Conservation (phyloP, 2,113 vertebrate species). For the Balaeniceps rex region DNA sequence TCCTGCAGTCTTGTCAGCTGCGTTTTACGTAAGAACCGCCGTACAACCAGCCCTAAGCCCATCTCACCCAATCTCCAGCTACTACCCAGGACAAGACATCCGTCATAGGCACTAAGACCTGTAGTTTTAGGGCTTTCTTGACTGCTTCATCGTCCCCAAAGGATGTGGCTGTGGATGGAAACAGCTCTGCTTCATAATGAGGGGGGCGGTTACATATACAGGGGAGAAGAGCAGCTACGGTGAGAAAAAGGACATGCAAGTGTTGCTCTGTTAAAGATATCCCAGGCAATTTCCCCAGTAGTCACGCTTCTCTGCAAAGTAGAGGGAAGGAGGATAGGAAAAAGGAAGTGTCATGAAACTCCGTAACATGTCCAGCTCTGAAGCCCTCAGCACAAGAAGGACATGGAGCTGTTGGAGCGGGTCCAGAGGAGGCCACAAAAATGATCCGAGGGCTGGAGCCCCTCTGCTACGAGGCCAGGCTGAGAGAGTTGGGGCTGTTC, state of each 20-base stretch:
- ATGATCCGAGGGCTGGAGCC: too few species aligned
- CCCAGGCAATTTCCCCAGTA: not conserved
- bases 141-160: not conserved
- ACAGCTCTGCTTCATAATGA: not conserved
- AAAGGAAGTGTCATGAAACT: not conserved
- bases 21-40: not conserved
- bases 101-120: rapidly evolving
- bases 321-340: not conserved
- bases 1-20: not conserved
- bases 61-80: not conserved
- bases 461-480: too few species aligned
- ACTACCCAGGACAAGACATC: not conserved
- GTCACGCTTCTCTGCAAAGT: not conserved
- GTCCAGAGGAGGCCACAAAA: too few species aligned
- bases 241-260: not conserved
- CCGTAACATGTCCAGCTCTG: too few species aligned
- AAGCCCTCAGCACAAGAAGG: too few species aligned
- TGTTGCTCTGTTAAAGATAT: not conserved
- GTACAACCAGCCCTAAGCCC: not conserved
- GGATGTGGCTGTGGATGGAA: not conserved
- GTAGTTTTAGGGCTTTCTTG: not conserved
- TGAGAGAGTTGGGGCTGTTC: too few species aligned
- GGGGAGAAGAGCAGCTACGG: not conserved
- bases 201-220: not conserved
- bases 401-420: too few species aligned